These are phyloP conservation scores for Emys orbicularis DNA, from an alignment of 2,797 vertebrate species.

Conservation along the genomic window DNA sequence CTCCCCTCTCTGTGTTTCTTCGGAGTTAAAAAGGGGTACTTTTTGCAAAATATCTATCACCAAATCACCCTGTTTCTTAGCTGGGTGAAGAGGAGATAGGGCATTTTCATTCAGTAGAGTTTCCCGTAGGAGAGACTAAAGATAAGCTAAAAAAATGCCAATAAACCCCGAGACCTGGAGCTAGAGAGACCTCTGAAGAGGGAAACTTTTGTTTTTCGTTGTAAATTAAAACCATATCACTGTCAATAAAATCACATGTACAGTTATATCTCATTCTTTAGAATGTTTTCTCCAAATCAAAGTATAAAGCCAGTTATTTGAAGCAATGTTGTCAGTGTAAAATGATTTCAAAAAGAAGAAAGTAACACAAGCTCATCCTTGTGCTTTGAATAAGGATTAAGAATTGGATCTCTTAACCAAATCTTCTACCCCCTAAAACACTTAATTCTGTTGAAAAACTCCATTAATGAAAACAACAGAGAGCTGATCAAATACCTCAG, in stretches of 20 bases:
- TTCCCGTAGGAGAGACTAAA: neutral
- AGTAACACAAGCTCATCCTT: slow-evolving; percentile 14
- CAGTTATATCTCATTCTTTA: neutral
- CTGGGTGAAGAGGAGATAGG: neutral
- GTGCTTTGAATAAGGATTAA: neutral
- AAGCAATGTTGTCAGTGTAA: neutral
- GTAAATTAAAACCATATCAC: slow-evolving; percentile 2
- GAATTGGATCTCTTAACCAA: neutral
- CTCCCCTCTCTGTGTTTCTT: slow-evolving; percentile 71
- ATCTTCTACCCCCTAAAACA: neutral
- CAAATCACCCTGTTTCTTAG: neutral
- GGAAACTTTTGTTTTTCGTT: slow-evolving; percentile 35
- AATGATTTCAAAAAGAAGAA: neutral
- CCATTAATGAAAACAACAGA: neutral
- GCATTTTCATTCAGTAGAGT: neutral
- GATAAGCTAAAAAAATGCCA: neutral
- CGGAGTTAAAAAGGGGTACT: slow-evolving; percentile 58
- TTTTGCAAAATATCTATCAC: slow-evolving; percentile 21
- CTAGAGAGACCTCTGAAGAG: neutral
- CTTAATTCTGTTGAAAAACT: neutral
- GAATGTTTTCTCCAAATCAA: neutral
- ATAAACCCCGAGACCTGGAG: neutral
- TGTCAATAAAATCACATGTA: neutral
- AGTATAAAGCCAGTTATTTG: neutral
- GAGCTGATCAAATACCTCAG: neutral